A percentile compares a stretch with the other conserved stretches of the same genome.
These are phyloP conservation scores for Nemoura dubitans DNA, from an alignment of 2,888 invertebrate species.

Conservation along the genomic window DNA sequence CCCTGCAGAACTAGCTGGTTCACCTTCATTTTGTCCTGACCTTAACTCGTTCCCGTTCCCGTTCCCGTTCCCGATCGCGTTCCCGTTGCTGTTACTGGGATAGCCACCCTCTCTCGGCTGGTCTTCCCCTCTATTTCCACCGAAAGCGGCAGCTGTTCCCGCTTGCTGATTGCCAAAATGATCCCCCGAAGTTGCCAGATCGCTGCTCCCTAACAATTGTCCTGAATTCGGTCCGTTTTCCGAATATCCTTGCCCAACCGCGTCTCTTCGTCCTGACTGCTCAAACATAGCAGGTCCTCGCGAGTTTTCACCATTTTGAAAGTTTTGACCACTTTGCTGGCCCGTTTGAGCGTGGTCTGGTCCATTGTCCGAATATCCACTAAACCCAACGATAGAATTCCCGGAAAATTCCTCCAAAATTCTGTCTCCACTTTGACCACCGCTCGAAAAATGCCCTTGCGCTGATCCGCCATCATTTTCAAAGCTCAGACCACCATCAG, in stretches of 20 bases:
- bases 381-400: not conserved
- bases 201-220: not conserved
- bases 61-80: not conserved
- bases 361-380: slow-evolving; percentile 26
- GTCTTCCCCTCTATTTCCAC: not conserved
- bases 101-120: not conserved
- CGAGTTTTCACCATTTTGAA: not conserved
- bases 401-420: not conserved
- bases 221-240: slow-evolving; percentile 18
- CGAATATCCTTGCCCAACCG: not conserved
- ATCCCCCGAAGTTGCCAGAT: not conserved
- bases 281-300: not conserved
- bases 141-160: not conserved
- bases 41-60: not conserved
- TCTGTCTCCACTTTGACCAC: not conserved
- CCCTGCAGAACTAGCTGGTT: not conserved
- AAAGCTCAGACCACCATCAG: not conserved
- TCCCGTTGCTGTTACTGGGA: slow-evolving; percentile 1
- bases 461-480: not conserved
- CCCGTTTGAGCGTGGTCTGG: not conserved
- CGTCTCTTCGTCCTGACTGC: not conserved
- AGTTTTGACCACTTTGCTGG: not conserved
- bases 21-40: not conserved
- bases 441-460: not conserved
- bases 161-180: not conserved